Percentiles rank a stretch among this genome's conserved stretches.
These are phyloP conservation scores for Atta cephalotes DNA, from an alignment of 1,140 invertebrate genomes.

Conservation along the genomic window DNA sequence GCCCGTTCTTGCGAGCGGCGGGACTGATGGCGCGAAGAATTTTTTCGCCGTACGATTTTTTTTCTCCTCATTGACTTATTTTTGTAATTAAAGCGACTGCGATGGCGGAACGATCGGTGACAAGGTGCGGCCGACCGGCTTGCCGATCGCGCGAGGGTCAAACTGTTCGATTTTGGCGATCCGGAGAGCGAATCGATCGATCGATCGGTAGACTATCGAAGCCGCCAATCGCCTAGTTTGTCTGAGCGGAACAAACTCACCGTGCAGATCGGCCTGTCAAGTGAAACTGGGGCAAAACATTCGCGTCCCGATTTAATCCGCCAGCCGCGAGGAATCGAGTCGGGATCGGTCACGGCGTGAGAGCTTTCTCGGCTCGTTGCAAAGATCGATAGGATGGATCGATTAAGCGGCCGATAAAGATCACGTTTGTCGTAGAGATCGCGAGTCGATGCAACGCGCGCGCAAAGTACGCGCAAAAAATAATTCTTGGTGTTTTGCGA, in stretches of 20 bases:
- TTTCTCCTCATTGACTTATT: constrained; percentile 51
- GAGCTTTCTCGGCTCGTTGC: constrained; percentile 48
- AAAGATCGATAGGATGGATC: constrained; percentile 52
- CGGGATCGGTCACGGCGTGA: constrained; percentile 76
- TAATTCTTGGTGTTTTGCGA: constrained; percentile 31
- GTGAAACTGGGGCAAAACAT: constrained; percentile 83
- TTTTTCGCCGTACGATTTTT: constrained; percentile 39
- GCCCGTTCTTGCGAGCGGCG: constrained; percentile 41
- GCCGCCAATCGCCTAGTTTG: constrained; percentile 76
- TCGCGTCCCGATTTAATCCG: constrained; percentile 78
- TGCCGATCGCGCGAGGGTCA: constrained; percentile 64
- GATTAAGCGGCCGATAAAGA: constrained; percentile 60
- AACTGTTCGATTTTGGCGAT: constrained; percentile 56
- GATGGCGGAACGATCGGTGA: constrained; percentile 47
- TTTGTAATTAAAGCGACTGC: constrained; percentile 49
- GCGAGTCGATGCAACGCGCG: constrained; percentile 34
- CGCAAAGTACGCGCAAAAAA: not conserved
- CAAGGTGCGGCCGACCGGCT: constrained; percentile 60
- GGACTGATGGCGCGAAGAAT: constrained; percentile 9
- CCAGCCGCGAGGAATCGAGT: constrained; percentile 68
- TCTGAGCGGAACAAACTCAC: constrained; percentile 77
- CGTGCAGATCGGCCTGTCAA: constrained; percentile 76
- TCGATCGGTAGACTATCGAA: constrained; percentile 74
- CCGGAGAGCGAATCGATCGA: constrained; percentile 67
- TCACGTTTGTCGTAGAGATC: constrained; percentile 35